Evolutionary conservation across 2,888 invertebrate species (phyloP).

Genomic region (Pterobdella sp.): DNA sequence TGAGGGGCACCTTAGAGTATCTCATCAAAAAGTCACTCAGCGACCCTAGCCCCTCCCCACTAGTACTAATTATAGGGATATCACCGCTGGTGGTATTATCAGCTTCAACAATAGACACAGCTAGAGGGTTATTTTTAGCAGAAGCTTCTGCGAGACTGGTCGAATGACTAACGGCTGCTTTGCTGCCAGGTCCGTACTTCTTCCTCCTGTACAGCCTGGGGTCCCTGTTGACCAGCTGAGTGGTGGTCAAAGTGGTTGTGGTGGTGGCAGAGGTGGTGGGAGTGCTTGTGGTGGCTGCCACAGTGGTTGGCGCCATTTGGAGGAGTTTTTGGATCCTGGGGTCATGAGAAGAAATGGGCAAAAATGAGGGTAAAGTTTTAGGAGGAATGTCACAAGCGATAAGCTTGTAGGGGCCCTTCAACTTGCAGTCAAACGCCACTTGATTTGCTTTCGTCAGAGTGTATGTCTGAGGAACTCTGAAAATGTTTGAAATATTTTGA

Average conservation of each 20-base stretch:
- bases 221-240: slow-evolving; percentile 11
- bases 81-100: background rate
- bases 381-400: slow-evolving; percentile 14
- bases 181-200: slow-evolving; percentile 5
- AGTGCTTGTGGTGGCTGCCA: background rate
- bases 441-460: slow-evolving; percentile 12
- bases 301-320: background rate
- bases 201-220: slow-evolving; percentile 1
- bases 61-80: background rate
- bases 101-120: too few species aligned
- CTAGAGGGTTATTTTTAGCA: background rate
- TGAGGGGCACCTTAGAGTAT: background rate
- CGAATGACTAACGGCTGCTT: background rate
- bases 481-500: too few species aligned
- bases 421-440: slow-evolving; percentile 21
- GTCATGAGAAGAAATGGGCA: too few species aligned
- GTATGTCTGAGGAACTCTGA: too few species aligned
- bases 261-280: background rate
- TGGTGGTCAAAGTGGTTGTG: background rate
- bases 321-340: slow-evolving; percentile 33
- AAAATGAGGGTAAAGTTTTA: too few species aligned
- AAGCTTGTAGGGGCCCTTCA: slow-evolving; percentile 28
- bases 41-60: background rate
- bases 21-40: background rate
- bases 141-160: background rate